These are phyloP conservation scores for Maconellicoccus hirsutus DNA, from an alignment of 1,140 invertebrate species.

Conservation along the genomic window DNA sequence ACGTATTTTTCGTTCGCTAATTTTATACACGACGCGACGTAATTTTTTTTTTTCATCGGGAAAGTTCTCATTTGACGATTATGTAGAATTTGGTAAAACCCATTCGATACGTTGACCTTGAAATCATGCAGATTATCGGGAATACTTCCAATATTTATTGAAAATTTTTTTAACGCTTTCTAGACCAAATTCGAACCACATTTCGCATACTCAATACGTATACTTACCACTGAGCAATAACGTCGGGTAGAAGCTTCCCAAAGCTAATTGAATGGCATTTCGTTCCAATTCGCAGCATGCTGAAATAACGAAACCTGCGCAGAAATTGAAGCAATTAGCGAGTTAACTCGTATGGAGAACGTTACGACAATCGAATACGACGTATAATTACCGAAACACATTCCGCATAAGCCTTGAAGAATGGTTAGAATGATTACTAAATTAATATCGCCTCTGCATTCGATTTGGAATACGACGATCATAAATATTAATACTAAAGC, in stretches of 20 bases:
- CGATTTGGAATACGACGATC: constrained; percentile 69
- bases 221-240: constrained; percentile 67
- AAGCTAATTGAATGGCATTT: constrained; percentile 80
- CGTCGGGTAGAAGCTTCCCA: constrained; percentile 87
- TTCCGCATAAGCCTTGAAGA: constrained; percentile 77
- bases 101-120: too few relatives aligned
- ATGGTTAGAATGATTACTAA: constrained; percentile 66
- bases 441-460: constrained; percentile 60
- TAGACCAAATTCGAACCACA: too few relatives aligned
- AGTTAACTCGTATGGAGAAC: background rate
- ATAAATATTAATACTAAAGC: constrained; percentile 67
- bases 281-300: constrained; percentile 77
- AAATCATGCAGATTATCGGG: too few relatives aligned
- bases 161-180: too few relatives aligned
- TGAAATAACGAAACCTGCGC: constrained; percentile 71
- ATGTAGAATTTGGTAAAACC: too few relatives aligned
- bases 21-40: too few relatives aligned
- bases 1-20: too few relatives aligned
- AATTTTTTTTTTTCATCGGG: too few relatives aligned
- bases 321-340: background rate
- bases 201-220: background rate
- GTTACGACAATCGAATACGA: background rate
- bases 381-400: constrained; percentile 67
- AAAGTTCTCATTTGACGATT: too few relatives aligned
- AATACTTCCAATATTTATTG: too few relatives aligned